A percentile compares a stretch with the other conserved stretches of the same genome.
These are phyloP conservation scores for Argyresthia albistria DNA, from an alignment of 2,888 invertebrate species.

Conservation along the genomic window DNA sequence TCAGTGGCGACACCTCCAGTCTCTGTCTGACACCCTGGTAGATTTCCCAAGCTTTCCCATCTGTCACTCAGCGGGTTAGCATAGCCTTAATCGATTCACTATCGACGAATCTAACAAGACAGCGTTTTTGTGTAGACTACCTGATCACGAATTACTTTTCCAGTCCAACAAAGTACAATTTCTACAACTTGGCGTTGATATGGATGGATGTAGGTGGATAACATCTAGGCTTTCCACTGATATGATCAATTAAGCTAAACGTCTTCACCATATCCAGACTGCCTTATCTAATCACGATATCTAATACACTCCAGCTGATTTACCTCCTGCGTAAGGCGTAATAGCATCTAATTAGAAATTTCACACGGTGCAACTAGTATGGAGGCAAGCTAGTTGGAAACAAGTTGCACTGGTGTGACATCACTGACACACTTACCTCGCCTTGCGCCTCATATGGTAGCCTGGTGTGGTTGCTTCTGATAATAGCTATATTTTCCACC, in stretches of 20 bases:
- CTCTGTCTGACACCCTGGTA: background rate
- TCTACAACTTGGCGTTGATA: no score
- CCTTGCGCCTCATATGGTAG: background rate
- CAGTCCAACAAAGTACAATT: no score
- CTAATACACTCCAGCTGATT: no score
- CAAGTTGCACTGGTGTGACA: conserved; percentile 14
- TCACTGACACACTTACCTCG: conserved; percentile 12
- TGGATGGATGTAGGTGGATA: no score
- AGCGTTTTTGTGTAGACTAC: no score
- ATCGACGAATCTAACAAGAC: background rate
- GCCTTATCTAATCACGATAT: no score
- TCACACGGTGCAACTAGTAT: conserved; percentile 24
- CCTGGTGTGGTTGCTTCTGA: background rate
- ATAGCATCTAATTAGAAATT: conserved; percentile 35
- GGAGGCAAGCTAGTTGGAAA: conserved; percentile 16
- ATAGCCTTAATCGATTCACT: background rate
- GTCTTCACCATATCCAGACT: no score
- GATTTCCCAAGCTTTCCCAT: background rate
- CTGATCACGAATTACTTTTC: no score
- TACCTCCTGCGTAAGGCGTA: background rate
- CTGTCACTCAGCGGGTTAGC: background rate
- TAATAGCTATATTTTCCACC: no score
- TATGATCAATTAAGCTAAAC: no score
- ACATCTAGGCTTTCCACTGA: no score
- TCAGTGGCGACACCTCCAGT: background rate